These are phyloP conservation scores for Rhinella marina DNA, from an alignment of 2,797 vertebrate genomes.

Conservation along the genomic window DNA sequence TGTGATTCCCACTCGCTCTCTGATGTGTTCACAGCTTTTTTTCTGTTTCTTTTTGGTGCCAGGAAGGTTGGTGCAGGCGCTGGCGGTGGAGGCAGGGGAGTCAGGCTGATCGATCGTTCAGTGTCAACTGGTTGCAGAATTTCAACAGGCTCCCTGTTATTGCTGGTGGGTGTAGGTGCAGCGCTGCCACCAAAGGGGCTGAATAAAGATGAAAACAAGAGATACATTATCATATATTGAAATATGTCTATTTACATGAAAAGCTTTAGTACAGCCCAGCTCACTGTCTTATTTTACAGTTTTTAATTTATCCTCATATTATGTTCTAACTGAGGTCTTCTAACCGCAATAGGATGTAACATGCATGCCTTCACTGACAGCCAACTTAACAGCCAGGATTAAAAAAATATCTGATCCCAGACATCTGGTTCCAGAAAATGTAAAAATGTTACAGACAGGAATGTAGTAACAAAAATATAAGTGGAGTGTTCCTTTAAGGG, in stretches of 20 bases:
- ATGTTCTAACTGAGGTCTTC: too few relatives aligned
- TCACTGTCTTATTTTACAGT: too few relatives aligned
- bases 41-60: not conserved
- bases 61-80: not conserved
- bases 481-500: too few relatives aligned
- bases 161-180: not conserved
- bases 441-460: too few relatives aligned
- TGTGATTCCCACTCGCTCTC: slow-evolving; percentile 38
- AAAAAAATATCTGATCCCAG: too few relatives aligned
- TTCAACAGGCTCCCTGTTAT: not conserved
- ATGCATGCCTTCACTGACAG: too few relatives aligned
- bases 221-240: not conserved
- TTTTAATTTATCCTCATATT: too few relatives aligned
- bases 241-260: not conserved
- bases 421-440: too few relatives aligned
- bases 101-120: not conserved
- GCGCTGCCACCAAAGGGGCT: not conserved
- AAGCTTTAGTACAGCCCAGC: too few relatives aligned
- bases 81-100: not conserved
- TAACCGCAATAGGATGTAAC: too few relatives aligned
- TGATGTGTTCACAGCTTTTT: not conserved
- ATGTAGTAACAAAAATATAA: too few relatives aligned
- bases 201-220: not conserved
- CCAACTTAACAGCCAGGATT: too few relatives aligned
- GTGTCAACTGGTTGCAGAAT: slow-evolving; percentile 3